Percentiles rank a stretch among this genome's conserved stretches.
These are phyloP conservation scores for Scopus umbretta DNA, from an alignment of 2,113 vertebrate genomes.

Conservation along the genomic window DNA sequence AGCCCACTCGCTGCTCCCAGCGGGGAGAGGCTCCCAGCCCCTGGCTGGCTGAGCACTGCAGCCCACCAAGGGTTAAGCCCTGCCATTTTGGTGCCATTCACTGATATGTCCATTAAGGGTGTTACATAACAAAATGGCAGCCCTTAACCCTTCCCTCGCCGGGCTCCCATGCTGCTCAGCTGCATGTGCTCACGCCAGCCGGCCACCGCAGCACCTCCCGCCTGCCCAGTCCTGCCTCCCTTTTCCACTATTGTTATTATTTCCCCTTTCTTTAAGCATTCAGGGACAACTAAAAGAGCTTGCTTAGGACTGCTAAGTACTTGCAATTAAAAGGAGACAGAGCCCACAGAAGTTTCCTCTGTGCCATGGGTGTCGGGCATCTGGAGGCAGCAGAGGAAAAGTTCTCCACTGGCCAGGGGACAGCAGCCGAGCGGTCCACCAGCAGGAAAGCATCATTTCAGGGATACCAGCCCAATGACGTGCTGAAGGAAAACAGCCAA, in stretches of 20 bases:
- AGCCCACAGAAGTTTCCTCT: neutral
- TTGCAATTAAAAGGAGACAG: neutral
- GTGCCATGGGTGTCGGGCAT: neutral
- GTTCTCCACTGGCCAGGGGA: neutral
- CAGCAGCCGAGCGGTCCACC: too few relatives aligned
- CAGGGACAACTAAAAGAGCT: neutral
- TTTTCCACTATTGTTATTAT: too few relatives aligned
- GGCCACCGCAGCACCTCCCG: neutral
- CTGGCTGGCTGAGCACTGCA: neutral
- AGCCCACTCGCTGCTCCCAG: neutral
- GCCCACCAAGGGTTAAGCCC: constrained; percentile 85
- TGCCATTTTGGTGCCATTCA: constrained; percentile 92
- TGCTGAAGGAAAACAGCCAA: neutral
- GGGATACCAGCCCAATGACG: neutral
- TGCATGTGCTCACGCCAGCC: neutral
- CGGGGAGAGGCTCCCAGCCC: neutral
- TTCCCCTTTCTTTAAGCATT: neutral
- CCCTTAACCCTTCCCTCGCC: constrained; percentile 84
- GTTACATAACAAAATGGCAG: constrained; percentile 95
- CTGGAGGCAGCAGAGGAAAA: neutral
- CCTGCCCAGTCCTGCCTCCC: neutral
- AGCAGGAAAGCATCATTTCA: neutral
- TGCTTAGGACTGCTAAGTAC: neutral
- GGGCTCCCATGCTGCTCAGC: neutral
- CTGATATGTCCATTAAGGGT: constrained; percentile 87